Base-by-base conservation (phyloP, 2,888 invertebrate genomes). In the Idaea straminata region DNA sequence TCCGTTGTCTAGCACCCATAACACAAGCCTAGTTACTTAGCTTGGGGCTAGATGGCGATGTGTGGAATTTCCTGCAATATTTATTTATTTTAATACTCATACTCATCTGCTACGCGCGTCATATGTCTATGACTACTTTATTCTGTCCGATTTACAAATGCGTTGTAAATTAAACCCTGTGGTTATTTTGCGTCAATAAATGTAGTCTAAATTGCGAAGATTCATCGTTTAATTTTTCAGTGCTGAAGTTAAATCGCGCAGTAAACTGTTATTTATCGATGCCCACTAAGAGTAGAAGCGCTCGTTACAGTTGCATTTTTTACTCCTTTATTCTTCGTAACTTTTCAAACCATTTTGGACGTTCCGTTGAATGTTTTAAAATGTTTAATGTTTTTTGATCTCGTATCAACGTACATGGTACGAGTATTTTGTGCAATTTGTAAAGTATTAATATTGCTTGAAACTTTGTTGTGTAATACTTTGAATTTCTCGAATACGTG, bases 201-300 rank as follows among this genome's bases (percentile, higher is more conserved):
- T 65, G 66, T 66, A 34, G 38, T 77, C 75, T 79, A 79, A 79
- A 83, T 82, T 78, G 79, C 72, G 66, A 78, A 82, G 80, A 85
- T 83, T 78, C 74, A 82, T 83, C 75, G 81, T 80, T 80, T 82
- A 83, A 86, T 87, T 85, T 87, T 85, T 86, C 86, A 86, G 80
- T 83, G 83, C 75, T 80, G 75, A 79, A 81, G 79, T 83, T 84
- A 80, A 85, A 86, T 84, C 78, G 83, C 68, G 70, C 78, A 75
- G 78, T 76, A 77, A 83, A 80, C 76, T 76, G 83, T 82, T 83
- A 85, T 85, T 85, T 85, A 85, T 85, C 72, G 82, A 75, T 77
- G 72, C 66, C 71, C 77, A 75, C 75, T 76, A 78, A 79, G 78
- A 79, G 78, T 77, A 74, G 74, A 75, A 67, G 67, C 74, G 79